These are phyloP conservation scores for Aleiodes sp. DNA, from an alignment of 1,140 invertebrate genomes.

Conservation along the genomic window DNA sequence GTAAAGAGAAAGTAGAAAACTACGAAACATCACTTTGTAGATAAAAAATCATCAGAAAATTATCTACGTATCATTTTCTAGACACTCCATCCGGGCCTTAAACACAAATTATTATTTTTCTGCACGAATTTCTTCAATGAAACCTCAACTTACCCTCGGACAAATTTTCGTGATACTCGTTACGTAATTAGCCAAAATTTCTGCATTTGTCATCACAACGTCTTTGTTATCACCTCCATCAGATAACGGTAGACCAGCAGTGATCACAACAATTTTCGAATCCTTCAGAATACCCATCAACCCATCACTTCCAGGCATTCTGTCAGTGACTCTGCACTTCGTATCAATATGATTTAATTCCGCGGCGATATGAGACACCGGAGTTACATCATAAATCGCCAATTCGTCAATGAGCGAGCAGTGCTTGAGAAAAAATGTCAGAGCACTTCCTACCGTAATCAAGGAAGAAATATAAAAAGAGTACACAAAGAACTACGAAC, in stretches of 20 bases:
- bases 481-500: neutral
- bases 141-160: constrained; percentile 61
- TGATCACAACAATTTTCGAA: constrained; percentile 68
- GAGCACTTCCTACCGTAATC: constrained; percentile 49
- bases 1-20: too few species aligned
- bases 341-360: constrained; percentile 72
- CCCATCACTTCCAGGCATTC: constrained; percentile 55
- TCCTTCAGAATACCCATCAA: constrained; percentile 53
- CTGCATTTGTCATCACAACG: constrained; percentile 63
- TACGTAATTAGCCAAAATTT: constrained; percentile 63
- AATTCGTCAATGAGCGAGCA: constrained; percentile 71
- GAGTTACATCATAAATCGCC: constrained; percentile 67
- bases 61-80: too few species aligned
- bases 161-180: constrained; percentile 63
- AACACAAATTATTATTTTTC: too few species aligned
- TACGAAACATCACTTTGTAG: too few species aligned
- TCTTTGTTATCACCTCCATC: constrained; percentile 44
- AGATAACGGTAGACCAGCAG: constrained; percentile 48
- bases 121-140: neutral
- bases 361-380: constrained; percentile 65
- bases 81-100: too few species aligned
- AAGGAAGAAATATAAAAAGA: constrained; percentile 20
- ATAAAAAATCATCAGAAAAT: too few species aligned
- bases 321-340: constrained; percentile 73
- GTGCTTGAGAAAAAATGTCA: constrained; percentile 70